Evolutionary conservation across 1,140 invertebrate species (phyloP), one percentile per base, ranked within the genome.

Genomic region (Pseudomyrmex cubaensis): DNA sequence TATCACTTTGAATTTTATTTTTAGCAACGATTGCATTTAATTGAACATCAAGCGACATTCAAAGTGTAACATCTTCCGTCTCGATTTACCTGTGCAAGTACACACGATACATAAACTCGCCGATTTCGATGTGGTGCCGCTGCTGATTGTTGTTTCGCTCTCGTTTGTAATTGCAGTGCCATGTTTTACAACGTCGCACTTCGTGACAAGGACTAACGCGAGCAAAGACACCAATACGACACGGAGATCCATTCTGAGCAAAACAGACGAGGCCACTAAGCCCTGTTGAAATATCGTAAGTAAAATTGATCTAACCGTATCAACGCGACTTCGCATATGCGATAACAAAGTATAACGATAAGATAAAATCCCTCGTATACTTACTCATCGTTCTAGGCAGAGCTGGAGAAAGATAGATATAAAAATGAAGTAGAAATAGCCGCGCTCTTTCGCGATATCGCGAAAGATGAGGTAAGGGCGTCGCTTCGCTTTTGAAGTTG

Each of bases 341-440:
- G 87, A 89, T 89, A 89, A 88, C 61, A 3, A 35, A 46, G 63
- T 48, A 12, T 9, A 5, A 46, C 59, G 90, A 91, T 91, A 91
- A 91, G 90, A 91, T 91, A 72, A 72, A n/a, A 88, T 50, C 63
- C 67, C 64, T 52, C 48, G 67, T 35, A 10, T 48, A 64, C 74
- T 91, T 91, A 91, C 85, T 91, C 86, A 90, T 85, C 83, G 67
- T 50, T 70, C 52, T 20, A 66, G 25, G n/a, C 25, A 50, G 50
- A 52, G 50, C n/a, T 59, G 17, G 61, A 7, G 44, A 7, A 25
- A 35, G 35, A 35, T 35, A 35, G 35, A 35, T 35, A 35, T 35
- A 35, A 35, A 35, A 35, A 35, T 35, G 67, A 74, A 17, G 17
- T 17, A 54, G 61, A 66, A 66, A 61, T 48, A 61, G 5, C 1